Conservation (phyloP, 2,888 invertebrate genomes). For the Drosophila nr. perissopoda region DNA sequence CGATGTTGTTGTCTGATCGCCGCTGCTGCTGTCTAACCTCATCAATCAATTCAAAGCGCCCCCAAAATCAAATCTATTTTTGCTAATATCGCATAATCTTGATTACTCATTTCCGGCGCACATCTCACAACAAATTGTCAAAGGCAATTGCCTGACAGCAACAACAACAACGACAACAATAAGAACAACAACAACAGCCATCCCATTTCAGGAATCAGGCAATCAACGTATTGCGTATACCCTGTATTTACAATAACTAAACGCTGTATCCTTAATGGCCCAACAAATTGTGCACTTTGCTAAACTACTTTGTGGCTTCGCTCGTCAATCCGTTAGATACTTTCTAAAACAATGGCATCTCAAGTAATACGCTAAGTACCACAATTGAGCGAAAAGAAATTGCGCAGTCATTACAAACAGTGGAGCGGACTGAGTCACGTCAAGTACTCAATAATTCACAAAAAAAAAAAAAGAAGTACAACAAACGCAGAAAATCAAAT, state of each 20-base stretch:
- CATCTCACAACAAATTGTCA: slow-evolving; percentile 71
- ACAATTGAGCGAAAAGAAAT: slow-evolving; percentile 65
- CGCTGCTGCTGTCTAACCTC: slow-evolving; percentile 62
- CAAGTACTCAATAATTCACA: slow-evolving; percentile 78
- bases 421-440: slow-evolving; percentile 49
- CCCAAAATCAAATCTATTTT: slow-evolving; percentile 76
- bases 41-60: slow-evolving; percentile 69
- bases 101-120: slow-evolving; percentile 79
- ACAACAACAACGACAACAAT: slow-evolving; percentile 21
- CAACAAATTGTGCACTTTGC: slow-evolving; percentile 12
- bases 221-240: slow-evolving; percentile 46
- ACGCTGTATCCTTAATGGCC: slow-evolving; percentile 8
- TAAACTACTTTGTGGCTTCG: slow-evolving; percentile 5
- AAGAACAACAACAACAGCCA: slow-evolving; percentile 15
- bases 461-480: slow-evolving; percentile 14
- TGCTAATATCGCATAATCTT: slow-evolving; percentile 78
- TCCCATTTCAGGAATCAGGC: neutral
- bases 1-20: slow-evolving; percentile 38
- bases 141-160: slow-evolving; percentile 58
- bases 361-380: slow-evolving; percentile 67
- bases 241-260: slow-evolving; percentile 24
- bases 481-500: slow-evolving; percentile 66
- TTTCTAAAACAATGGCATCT: slow-evolving; percentile 74
- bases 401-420: slow-evolving; percentile 67
- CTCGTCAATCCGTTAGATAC: slow-evolving; percentile 51